Evolutionary conservation across 2,888 invertebrate genomes (phyloP), one percentile per base, ranked within the genome.

Genomic region (Parnassius mnemosyne): DNA sequence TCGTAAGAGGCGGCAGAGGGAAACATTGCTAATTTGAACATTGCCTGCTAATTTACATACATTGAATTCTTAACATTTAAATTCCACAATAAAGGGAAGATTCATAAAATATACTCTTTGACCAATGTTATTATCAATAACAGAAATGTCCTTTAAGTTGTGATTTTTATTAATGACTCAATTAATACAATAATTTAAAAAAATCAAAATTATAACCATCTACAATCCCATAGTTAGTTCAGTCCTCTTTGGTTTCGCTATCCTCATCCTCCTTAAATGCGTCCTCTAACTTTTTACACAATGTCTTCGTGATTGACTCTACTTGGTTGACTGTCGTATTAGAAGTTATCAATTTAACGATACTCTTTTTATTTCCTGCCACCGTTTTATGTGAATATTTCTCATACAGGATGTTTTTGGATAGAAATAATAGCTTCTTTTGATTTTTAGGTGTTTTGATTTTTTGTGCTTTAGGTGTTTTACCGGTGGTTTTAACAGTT

Each of bases 241-340:
- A 54, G n/a, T 42, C 5, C 20, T 62, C 57, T 1, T 16, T 10
- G 9, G 57, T 53, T 5, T 62, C 62, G 34, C 62, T 62, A 5
- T 47, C 11, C 34, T 62, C 55, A 2, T 43, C 50, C 3, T 60
- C 53, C 7, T 42, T 52, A n/a, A 47, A 56, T n/a, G 49, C 20
- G n/a, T 63, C 60, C 20, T 63, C 10, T 12, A 68, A 53, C 3
- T 54, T 25, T 49, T 65, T 57, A 34, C 62, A 62, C n/a, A 54
- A 5, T 42, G 57, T 54, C n/a, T 62, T 62, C 10, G 57, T 62
- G 34, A 54, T 5, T n/a, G 41, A 13, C 5, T 61, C 34, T 20
- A 42, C 41, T 11, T 42, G 16, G 5, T 53, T 57, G 9, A n/a
- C 16, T 41, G 46, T 41, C 5, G 56, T n/a, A 42, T 47, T 11